A percentile compares a stretch with the other conserved stretches of the same genome.
Evolutionary conservation across 1,140 invertebrate genomes (phyloP).

Genomic region (Hycleus cichorii): DNA sequence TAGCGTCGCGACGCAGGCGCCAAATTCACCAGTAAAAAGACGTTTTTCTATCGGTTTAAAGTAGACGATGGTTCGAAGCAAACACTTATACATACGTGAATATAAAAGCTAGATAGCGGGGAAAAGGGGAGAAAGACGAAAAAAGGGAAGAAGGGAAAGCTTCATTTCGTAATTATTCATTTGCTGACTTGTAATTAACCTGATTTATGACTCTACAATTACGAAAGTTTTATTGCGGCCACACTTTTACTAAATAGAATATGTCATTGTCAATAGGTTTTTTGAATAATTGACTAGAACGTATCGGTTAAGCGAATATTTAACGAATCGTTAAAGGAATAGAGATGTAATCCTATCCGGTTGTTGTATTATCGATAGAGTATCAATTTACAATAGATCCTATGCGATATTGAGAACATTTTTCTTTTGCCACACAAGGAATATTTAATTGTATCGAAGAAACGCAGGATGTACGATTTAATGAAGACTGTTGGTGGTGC

Average conservation of each 20-base stretch:
- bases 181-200: conserved; percentile 14
- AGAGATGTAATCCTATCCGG: conserved; percentile 3
- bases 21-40: conserved; percentile 4
- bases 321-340: background rate
- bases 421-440: conserved; percentile 1
- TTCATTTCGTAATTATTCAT: conserved; percentile 9
- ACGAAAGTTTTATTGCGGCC: background rate
- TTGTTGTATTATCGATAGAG: background rate
- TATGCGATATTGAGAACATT: background rate
- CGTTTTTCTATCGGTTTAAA: conserved; percentile 1
- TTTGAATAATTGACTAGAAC: too few relatives aligned
- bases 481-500: conserved; percentile 10
- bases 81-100: background rate
- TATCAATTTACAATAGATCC: conserved; percentile 2
- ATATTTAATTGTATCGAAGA: conserved; percentile 7
- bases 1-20: conserved; percentile 7
- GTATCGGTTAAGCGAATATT: background rate
- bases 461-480: conserved; percentile 3
- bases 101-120: background rate
- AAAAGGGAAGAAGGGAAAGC: background rate
- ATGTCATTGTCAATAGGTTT: too few relatives aligned
- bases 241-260: background rate
- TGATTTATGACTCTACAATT: conserved; percentile 11
- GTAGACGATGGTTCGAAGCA: background rate
- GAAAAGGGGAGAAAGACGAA: background rate